These are phyloP conservation scores for Gymnogyps californianus DNA, from an alignment of 2,113 vertebrate genomes.

Conservation along the genomic window DNA sequence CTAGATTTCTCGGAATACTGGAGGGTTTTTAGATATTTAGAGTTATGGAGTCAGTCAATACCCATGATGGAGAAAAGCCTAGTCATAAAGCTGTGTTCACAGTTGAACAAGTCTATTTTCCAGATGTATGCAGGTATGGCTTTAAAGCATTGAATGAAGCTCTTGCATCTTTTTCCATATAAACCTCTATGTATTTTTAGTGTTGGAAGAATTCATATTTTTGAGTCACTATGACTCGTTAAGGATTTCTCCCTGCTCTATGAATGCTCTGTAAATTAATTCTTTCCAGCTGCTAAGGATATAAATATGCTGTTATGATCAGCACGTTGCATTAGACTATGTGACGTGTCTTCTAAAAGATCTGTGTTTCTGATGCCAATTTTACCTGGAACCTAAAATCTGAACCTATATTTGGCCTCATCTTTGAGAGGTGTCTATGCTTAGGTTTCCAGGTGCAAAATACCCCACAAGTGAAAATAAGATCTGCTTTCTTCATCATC, in stretches of 20 bases:
- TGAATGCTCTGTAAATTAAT: background rate
- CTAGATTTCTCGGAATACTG: background rate
- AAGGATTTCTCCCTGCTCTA: background rate
- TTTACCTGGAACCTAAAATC: background rate
- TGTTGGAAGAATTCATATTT: background rate
- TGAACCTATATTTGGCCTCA: background rate
- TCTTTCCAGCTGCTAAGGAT: background rate
- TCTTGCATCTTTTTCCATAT: background rate
- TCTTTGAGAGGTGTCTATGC: background rate
- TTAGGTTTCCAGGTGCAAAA: background rate
- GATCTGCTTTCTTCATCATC: background rate
- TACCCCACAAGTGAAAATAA: background rate
- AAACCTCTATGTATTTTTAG: background rate
- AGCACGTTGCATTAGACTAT: background rate
- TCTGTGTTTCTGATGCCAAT: background rate
- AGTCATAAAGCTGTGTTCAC: background rate
- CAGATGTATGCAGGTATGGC: background rate
- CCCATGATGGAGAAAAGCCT: background rate
- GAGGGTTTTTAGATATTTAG: background rate
- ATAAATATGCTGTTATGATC: background rate
- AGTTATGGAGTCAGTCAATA: background rate
- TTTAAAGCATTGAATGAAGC: background rate
- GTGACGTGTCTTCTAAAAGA: background rate
- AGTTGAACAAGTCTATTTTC: background rate
- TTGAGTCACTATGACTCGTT: background rate